Conservation (phyloP, 2,113 vertebrate species). For the Raja brachyura region DNA sequence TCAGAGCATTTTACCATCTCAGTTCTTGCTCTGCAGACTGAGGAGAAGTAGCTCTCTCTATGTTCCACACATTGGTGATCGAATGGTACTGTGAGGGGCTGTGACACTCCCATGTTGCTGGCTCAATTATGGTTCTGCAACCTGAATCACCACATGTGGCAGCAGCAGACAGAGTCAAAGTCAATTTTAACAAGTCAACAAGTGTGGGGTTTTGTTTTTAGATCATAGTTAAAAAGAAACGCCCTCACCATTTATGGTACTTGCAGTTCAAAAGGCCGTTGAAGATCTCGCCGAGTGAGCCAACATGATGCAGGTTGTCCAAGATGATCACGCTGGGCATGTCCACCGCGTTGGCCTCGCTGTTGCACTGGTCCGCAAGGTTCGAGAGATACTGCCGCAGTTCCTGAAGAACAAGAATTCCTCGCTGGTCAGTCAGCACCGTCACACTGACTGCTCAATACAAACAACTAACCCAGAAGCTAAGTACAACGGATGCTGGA, state of each 20-base stretch:
- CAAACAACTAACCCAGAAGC: background rate
- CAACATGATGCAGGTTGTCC: conserved; percentile 91
- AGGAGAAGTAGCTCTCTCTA: background rate
- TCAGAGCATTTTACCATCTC: background rate
- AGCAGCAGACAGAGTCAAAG: no score
- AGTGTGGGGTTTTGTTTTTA: no score
- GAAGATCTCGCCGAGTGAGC: conserved; percentile 92
- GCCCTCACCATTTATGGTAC: conserved; percentile 76
- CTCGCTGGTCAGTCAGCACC: background rate
- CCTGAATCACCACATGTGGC: background rate
- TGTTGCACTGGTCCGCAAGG: conserved; percentile 83
- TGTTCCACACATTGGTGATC: background rate
- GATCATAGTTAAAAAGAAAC: background rate
- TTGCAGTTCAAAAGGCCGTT: conserved; percentile 92
- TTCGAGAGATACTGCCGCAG: conserved; percentile 86
- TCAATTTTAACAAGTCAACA: no score
- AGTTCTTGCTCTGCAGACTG: background rate
- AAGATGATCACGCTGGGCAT: conserved; percentile 88
- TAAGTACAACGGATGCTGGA: no score
- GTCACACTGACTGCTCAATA: background rate
- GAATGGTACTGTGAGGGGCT: no score
- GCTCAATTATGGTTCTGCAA: no score
- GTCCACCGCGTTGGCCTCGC: conserved; percentile 64
- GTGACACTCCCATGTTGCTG: no score
- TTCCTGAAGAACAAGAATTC: conserved; percentile 58